phyloP scores from a whole-genome alignment of 2,797 vertebrate genomes.

The Dryobates pubescens region DNA sequence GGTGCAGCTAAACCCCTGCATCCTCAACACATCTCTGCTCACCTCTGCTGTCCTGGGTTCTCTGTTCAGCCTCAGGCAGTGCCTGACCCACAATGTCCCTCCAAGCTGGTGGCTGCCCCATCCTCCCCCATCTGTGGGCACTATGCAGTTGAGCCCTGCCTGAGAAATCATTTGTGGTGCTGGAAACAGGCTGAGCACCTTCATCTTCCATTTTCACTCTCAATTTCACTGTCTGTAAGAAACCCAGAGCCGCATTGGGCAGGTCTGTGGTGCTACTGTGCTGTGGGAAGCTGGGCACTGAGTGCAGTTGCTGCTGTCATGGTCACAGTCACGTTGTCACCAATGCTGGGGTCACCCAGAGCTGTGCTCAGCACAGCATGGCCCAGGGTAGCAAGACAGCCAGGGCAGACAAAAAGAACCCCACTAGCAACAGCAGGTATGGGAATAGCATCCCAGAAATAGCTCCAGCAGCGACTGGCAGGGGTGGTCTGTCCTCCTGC shows the following conservation, averaged over 20 bases:
- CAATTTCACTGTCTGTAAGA: background rate
- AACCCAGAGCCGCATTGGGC: background rate
- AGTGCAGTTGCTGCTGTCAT: background rate
- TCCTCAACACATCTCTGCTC: background rate
- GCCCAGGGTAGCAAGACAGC: background rate
- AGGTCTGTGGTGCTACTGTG: rapidly evolving
- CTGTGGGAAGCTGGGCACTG: background rate
- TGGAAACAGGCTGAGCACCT: background rate
- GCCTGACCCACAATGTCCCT: background rate
- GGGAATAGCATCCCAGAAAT: background rate
- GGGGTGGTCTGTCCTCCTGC: background rate
- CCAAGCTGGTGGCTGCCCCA: background rate
- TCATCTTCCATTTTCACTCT: background rate
- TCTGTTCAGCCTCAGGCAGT: background rate
- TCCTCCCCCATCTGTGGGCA: background rate
- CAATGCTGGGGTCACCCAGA: background rate
- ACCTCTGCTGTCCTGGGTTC: background rate
- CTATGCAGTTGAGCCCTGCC: background rate
- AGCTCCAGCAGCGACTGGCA: background rate
- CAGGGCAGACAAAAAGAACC: background rate
- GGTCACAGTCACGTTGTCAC: background rate
- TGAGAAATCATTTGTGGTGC: background rate
- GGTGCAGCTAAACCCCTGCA: background rate
- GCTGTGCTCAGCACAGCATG: background rate
- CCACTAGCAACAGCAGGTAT: background rate